Base-by-base conservation (phyloP, 2,797 vertebrate species). In the Alauda arvensis region DNA sequence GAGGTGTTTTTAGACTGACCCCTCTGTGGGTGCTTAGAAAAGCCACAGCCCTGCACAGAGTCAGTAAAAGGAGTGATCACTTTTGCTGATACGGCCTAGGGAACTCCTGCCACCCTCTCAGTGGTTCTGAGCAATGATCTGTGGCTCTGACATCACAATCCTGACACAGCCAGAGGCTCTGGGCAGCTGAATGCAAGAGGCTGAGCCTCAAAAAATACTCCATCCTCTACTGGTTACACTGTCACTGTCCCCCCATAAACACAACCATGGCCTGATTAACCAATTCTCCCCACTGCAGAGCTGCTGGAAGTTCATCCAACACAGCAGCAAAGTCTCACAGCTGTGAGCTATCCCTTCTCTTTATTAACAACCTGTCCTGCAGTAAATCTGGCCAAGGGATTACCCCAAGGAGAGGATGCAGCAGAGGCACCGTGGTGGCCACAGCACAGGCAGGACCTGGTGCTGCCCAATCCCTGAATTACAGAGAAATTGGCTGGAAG, bases 31-130 rank as follows among this genome's bases (percentile, higher is more conserved):
- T 5, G 12, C 49, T 33, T 16, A 5, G 40, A 42, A 42, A 43
- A 37, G 24, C 4, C n/a, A 13, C 1, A 8, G 18, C 31, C 34
- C 26, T 29, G 51, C 31, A 28, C 12, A 37, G 66, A 74, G 7
- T 6, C 21, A 19, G 0, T 8, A n/a, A 34, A 7, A 46, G 7
- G 24, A 87, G 28, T 1, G 26, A 13, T 40, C 5, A 43, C 34
- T 77, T 81, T 63, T 52, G 43, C 40, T 46, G n/a, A 13, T 9
- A 2, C 0, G 34, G 56, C 40, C 43, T 13, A 21, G 52, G 40
- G 46, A 74, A 31, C 11, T 19, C 13, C 34, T 55, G 51, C 9
- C n/a, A 11, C 18, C 18, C 16, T 28, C n/a, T 42, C 52, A 46
- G 46, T 6, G n/a, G n/a, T 19, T 43, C 17, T 39, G 14, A 72